Percentiles rank a stretch among this genome's conserved stretches.
phyloP scores from a whole-genome alignment of 2,888 invertebrate genomes.

The Sarcophaga variegata region DNA sequence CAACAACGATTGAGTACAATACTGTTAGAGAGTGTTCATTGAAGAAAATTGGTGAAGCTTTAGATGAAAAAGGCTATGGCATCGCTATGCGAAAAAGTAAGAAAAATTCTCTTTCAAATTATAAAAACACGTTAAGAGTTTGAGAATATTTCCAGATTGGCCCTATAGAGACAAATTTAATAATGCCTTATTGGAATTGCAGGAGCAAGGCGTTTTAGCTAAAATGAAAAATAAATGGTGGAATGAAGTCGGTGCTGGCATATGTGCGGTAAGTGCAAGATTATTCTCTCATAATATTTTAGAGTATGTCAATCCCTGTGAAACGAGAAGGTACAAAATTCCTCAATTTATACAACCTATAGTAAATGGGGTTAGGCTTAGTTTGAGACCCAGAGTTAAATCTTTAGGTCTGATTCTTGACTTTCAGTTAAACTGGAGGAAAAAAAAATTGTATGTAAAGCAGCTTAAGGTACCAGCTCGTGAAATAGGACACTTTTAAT shows the following conservation, averaged over 20 bases:
- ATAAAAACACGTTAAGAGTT: neutral
- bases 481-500: too few species aligned
- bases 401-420: too few species aligned
- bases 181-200: slow-evolving; percentile 90
- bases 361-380: too few species aligned
- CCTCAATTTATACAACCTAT: too few species aligned
- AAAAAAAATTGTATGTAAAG: too few species aligned
- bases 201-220: slow-evolving; percentile 90
- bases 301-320: too few species aligned
- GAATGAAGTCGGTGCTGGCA: slow-evolving; percentile 90
- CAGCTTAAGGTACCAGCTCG: too few species aligned
- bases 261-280: slow-evolving; percentile 86
- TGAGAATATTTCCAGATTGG: slow-evolving; percentile 75
- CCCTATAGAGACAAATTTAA: slow-evolving; percentile 88
- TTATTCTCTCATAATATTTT: neutral
- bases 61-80: slow-evolving; percentile 89
- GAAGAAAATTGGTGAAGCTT: slow-evolving; percentile 84
- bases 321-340: too few species aligned
- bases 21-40: slow-evolving; percentile 86
- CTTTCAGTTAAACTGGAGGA: too few species aligned
- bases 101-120: neutral
- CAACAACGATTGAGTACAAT: slow-evolving; percentile 89
- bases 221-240: slow-evolving; percentile 94
- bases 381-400: too few species aligned
- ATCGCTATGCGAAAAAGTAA: slow-evolving; percentile 87